phyloP scores from a whole-genome alignment of 1,140 invertebrate genomes.

The Planococcus citri region DNA sequence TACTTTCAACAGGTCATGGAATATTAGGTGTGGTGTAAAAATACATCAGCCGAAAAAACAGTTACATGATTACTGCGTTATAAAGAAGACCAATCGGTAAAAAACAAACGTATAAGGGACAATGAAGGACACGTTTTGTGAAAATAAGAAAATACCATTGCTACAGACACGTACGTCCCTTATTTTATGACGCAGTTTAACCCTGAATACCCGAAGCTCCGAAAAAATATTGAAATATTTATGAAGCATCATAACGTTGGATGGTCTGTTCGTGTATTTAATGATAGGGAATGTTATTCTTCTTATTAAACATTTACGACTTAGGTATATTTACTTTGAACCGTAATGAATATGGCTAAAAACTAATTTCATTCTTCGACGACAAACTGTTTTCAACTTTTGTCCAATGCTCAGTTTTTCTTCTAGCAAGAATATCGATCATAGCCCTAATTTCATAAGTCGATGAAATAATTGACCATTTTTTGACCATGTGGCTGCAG shows the following conservation, averaged over 20 bases:
- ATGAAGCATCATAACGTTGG: background rate
- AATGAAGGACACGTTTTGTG: background rate
- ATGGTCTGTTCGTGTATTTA: background rate
- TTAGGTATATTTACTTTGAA: conserved; percentile 2
- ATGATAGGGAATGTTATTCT: background rate
- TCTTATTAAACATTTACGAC: background rate
- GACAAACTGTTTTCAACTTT: background rate
- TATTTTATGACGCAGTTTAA: background rate
- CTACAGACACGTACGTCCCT: background rate
- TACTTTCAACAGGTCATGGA: too few relatives aligned
- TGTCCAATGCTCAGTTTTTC: too few relatives aligned
- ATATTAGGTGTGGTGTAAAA: too few relatives aligned
- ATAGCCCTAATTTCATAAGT: background rate
- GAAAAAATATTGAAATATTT: conserved; percentile 4
- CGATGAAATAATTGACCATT: background rate
- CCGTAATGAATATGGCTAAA: background rate
- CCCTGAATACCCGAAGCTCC: background rate
- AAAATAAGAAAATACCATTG: background rate
- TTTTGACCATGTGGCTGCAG: background rate
- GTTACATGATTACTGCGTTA: background rate
- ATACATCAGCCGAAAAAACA: background rate
- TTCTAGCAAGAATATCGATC: too few relatives aligned
- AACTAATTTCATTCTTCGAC: background rate
- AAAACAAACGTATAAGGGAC: background rate
- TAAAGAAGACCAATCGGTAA: background rate